Conservation (phyloP, 2,888 invertebrate genomes). For the Sthenelais limicola region DNA sequence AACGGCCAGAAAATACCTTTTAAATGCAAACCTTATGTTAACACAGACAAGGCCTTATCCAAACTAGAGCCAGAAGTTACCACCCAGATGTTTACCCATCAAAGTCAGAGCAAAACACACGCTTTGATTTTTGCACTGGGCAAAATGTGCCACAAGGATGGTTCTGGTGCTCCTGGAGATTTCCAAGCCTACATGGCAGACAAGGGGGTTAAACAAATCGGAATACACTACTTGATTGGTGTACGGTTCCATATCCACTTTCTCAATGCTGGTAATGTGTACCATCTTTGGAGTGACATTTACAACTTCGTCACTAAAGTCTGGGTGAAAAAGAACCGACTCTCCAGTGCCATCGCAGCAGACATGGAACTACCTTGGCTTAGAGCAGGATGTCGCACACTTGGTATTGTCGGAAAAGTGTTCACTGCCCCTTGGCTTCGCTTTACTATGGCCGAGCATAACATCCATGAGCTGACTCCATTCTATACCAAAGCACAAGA, state of each 20-base stretch:
- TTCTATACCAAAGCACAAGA: too few relatives aligned
- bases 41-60: too few relatives aligned
- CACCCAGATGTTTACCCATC: too few relatives aligned
- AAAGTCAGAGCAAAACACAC: neutral
- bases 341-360: too few relatives aligned
- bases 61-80: too few relatives aligned
- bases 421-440: slow-evolving; percentile 6
- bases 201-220: neutral
- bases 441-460: neutral
- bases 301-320: neutral
- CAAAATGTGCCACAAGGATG: neutral
- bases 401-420: neutral
- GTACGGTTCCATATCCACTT: neutral
- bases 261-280: neutral
- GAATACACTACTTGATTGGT: too few relatives aligned
- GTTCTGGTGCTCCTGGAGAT: neutral
- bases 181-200: neutral
- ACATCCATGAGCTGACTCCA: neutral
- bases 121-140: neutral
- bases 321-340: too few relatives aligned
- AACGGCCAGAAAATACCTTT: too few relatives aligned
- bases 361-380: too few relatives aligned
- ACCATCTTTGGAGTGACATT: neutral
- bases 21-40: too few relatives aligned
- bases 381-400: too few relatives aligned